These are phyloP conservation scores for Acanthopleura granulata DNA, from an alignment of 2,888 invertebrate species.

Conservation along the genomic window DNA sequence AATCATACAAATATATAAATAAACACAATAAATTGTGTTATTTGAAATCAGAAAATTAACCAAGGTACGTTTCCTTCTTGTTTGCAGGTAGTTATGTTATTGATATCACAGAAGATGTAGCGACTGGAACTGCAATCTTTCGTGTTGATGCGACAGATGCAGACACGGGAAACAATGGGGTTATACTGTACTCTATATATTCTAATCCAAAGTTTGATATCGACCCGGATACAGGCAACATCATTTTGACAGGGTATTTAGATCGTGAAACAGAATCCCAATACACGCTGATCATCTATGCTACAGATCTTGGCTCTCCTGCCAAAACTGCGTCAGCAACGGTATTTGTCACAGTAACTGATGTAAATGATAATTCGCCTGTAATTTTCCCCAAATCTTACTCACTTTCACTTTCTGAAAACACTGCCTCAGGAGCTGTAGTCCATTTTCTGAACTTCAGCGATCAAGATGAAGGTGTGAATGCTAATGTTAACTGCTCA, in stretches of 20 bases:
- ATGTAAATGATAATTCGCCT: background rate
- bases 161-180: slow-evolving; percentile 40
- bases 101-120: slow-evolving; percentile 26
- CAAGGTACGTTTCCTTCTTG: no score
- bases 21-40: no score
- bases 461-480: background rate
- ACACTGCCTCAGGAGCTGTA: background rate
- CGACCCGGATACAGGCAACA: slow-evolving; percentile 38
- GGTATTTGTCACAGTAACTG: background rate
- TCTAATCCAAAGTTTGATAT: slow-evolving; percentile 40
- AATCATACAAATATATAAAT: no score
- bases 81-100: no score
- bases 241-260: slow-evolving; percentile 12
- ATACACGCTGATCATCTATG: background rate
- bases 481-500: background rate
- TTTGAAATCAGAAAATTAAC: no score
- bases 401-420: background rate
- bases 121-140: slow-evolving; percentile 32
- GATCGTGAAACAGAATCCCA: background rate
- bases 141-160: slow-evolving; percentile 43
- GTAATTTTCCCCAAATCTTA: background rate
- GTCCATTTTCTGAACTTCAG: background rate
- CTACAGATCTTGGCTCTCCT: background rate
- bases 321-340: background rate
- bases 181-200: slow-evolving; percentile 36